Percentiles rank a stretch among this genome's conserved stretches.
Conservation (phyloP, 2,797 vertebrate species). For the Leucoraja ocellata region DNA sequence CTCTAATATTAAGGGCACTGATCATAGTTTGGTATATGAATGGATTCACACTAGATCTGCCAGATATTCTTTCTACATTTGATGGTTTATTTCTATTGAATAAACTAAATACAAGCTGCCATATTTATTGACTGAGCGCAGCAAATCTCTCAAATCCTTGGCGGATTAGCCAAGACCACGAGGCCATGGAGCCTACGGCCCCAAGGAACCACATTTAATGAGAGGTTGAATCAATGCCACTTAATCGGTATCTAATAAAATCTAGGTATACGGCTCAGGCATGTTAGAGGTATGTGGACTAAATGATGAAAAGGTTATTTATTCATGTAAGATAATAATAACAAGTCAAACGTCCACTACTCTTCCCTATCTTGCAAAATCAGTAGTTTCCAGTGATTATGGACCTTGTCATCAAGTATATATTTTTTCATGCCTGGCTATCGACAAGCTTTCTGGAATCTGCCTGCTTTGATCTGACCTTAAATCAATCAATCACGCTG, state of each 20-base stretch:
- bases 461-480: slow-evolving; percentile 36
- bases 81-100: neutral
- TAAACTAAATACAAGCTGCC: slow-evolving; percentile 1
- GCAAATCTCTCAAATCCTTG: slow-evolving; percentile 37
- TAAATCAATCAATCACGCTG: slow-evolving; percentile 37
- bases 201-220: slow-evolving; percentile 41
- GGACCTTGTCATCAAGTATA: slow-evolving; percentile 28
- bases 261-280: neutral
- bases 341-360: neutral
- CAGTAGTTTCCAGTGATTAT: slow-evolving; percentile 34
- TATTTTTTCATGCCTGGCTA: slow-evolving; percentile 32
- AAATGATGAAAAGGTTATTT: slow-evolving; percentile 20
- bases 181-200: slow-evolving; percentile 18
- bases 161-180: slow-evolving; percentile 33
- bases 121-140: slow-evolving; percentile 38
- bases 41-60: neutral
- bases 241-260: slow-evolving; percentile 44
- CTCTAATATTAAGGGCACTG: neutral
- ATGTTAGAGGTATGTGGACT: neutral
- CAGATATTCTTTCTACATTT: neutral
- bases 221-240: slow-evolving; percentile 42
- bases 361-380: neutral
- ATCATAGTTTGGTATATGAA: neutral
- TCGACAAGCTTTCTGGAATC: slow-evolving; percentile 36
- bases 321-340: neutral